These are phyloP conservation scores for Neosalanx taihuensis DNA, from an alignment of 2,797 vertebrate species.

Conservation along the genomic window DNA sequence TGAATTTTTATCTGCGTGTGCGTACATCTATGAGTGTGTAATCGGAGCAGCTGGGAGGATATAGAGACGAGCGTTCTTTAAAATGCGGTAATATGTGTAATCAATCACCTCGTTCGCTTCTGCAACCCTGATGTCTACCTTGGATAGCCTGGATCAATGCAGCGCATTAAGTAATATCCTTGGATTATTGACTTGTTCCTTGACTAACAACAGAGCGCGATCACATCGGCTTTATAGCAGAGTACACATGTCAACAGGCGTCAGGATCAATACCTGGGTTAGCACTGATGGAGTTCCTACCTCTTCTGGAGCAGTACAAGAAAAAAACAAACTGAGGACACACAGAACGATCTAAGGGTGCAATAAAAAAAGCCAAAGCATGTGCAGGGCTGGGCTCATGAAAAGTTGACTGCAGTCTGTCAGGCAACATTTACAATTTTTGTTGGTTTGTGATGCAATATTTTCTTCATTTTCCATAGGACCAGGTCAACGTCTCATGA, in stretches of 20 bases:
- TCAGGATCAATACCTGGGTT: slow-evolving; percentile 46
- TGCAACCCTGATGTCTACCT: slow-evolving; percentile 24
- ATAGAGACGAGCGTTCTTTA: slow-evolving; percentile 20
- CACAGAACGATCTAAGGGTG: background rate
- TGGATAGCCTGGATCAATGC: slow-evolving; percentile 46
- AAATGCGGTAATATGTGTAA: slow-evolving; percentile 40
- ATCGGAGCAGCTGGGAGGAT: slow-evolving; percentile 20
- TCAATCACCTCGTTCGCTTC: slow-evolving; percentile 35
- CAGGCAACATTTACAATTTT: no score
- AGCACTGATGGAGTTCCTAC: slow-evolving; percentile 11
- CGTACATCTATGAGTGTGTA: background rate
- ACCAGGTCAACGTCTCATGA: no score
- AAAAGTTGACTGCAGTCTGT: no score
- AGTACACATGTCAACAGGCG: slow-evolving; percentile 38
- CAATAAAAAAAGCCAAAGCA: no score
- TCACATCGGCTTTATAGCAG: slow-evolving; percentile 24
- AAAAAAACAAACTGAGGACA: background rate
- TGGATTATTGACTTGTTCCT: slow-evolving; percentile 56
- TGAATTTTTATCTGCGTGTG: slow-evolving; percentile 1
- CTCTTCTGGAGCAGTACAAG: background rate
- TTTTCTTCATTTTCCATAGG: background rate
- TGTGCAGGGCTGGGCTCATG: no score
- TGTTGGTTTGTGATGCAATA: no score
- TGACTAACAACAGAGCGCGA: slow-evolving; percentile 45
- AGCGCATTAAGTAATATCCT: slow-evolving; percentile 60